phyloP scores from a whole-genome alignment of 1,140 invertebrate genomes.

The Aphelinus certus region DNA sequence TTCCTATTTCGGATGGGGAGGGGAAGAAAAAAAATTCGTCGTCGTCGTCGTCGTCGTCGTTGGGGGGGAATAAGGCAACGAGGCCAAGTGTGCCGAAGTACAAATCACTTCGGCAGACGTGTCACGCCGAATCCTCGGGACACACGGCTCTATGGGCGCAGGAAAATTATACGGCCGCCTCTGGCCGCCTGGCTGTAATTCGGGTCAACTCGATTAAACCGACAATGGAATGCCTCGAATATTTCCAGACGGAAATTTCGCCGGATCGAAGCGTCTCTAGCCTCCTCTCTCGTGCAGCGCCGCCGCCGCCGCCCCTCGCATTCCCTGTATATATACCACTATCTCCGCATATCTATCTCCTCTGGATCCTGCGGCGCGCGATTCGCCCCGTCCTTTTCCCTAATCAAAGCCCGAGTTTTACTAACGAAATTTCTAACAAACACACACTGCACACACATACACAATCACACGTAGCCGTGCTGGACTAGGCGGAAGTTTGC shows the following conservation, averaged over 20 bases:
- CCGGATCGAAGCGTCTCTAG: conserved; percentile 4
- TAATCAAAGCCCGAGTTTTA: conserved; percentile 4
- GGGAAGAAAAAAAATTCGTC: neutral
- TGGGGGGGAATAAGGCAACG: conserved; percentile 1
- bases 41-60: too few relatives aligned
- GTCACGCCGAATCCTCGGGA: conserved; percentile 21
- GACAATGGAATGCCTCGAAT: conserved; percentile 25
- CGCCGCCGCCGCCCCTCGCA: neutral
- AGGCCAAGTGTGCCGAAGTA: conserved; percentile 38
- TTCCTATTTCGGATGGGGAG: conserved; percentile 21
- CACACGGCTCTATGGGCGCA: neutral
- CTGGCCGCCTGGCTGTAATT: conserved; percentile 11
- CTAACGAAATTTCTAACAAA: conserved; percentile 3
- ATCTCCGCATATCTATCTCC: too few relatives aligned
- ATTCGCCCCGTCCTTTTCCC: neutral
- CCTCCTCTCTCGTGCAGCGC: neutral
- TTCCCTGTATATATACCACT: too few relatives aligned
- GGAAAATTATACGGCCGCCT: conserved; percentile 14
- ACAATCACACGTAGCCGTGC: too few relatives aligned
- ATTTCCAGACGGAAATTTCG: conserved; percentile 23
- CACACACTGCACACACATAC: neutral
- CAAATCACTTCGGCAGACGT: conserved; percentile 35
- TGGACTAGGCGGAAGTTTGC: too few relatives aligned
- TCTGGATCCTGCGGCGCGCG: too few relatives aligned
- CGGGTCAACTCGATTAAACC: conserved; percentile 30